A percentile compares a stretch with the other conserved stretches of the same genome.
phyloP scores from a whole-genome alignment of 2,888 invertebrate species.

The Petrolisthes manimaculis region DNA sequence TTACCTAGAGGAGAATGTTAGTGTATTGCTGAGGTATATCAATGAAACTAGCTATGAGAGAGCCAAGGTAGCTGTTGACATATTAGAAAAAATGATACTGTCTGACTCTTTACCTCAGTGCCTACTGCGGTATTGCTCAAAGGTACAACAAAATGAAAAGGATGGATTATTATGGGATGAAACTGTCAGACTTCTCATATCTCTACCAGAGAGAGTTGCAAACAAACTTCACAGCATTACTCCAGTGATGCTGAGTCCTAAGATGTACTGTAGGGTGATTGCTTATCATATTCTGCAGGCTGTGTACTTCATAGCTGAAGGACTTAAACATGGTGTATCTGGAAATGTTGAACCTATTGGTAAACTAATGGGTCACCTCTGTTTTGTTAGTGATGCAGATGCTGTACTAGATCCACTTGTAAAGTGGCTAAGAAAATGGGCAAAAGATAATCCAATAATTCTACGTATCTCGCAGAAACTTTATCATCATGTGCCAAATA shows the following conservation, averaged over 20 bases:
- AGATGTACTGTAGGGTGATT: constrained; percentile 46
- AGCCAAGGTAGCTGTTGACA: not conserved
- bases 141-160: not conserved
- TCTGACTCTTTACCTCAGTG: constrained; percentile 34
- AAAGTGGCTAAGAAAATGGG: constrained; percentile 41
- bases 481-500: constrained; percentile 37
- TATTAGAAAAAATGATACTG: constrained; percentile 32
- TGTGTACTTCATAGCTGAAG: constrained; percentile 49
- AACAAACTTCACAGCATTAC: constrained; percentile 41
- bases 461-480: constrained; percentile 44
- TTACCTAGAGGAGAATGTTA: constrained; percentile 55
- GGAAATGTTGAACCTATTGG: constrained; percentile 52
- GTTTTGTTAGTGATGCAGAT: constrained; percentile 44
- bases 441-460: constrained; percentile 30
- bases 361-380: constrained; percentile 47
- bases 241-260: constrained; percentile 41
- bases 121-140: constrained; percentile 41
- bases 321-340: constrained; percentile 45
- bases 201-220: constrained; percentile 63
- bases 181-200: constrained; percentile 32
- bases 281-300: constrained; percentile 50
- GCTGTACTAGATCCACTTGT: constrained; percentile 34
- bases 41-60: constrained; percentile 14
- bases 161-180: constrained; percentile 47
- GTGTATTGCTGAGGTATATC: constrained; percentile 25